These are phyloP conservation scores for Colostygia pectinataria DNA, from an alignment of 2,888 invertebrate genomes.

Conservation along the genomic window DNA sequence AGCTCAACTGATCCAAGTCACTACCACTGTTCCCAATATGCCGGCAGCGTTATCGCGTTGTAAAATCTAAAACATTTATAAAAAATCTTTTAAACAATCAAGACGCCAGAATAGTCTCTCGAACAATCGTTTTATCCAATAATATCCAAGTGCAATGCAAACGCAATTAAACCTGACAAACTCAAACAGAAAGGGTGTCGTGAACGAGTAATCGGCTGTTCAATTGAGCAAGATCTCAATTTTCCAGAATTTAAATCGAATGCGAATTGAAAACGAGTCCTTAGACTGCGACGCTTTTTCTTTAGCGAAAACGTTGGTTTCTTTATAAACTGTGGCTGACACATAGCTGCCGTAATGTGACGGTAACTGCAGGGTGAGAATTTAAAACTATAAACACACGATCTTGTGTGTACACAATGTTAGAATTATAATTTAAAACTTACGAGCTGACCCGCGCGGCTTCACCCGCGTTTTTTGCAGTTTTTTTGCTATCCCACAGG, in stretches of 20 bases:
- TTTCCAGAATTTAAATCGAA: slow-evolving; percentile 78
- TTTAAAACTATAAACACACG: too few species aligned
- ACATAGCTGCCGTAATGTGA: too few species aligned
- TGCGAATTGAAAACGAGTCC: slow-evolving; percentile 70
- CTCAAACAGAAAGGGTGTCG: slow-evolving; percentile 71
- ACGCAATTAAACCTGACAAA: slow-evolving; percentile 78
- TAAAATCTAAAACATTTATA: too few species aligned
- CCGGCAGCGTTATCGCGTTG: too few species aligned
- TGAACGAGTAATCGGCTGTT: slow-evolving; percentile 80
- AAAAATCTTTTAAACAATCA: slow-evolving; percentile 21
- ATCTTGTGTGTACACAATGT: too few species aligned
- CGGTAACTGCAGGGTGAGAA: too few species aligned
- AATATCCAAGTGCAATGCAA: slow-evolving; percentile 68
- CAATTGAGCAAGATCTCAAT: slow-evolving; percentile 81
- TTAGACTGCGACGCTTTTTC: slow-evolving; percentile 26
- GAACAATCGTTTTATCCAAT: slow-evolving; percentile 61
- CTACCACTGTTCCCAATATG: too few species aligned
- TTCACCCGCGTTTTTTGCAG: too few species aligned
- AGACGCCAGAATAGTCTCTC: slow-evolving; percentile 41
- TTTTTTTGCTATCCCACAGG: too few species aligned
- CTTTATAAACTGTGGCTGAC: background rate
- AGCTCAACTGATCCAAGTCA: too few species aligned
- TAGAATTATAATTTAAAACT: too few species aligned
- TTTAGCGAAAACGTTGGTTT: background rate
- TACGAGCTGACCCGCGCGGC: too few species aligned